phyloP scores from a whole-genome alignment of 2,888 invertebrate species.

The Mallateleia sp. region DNA sequence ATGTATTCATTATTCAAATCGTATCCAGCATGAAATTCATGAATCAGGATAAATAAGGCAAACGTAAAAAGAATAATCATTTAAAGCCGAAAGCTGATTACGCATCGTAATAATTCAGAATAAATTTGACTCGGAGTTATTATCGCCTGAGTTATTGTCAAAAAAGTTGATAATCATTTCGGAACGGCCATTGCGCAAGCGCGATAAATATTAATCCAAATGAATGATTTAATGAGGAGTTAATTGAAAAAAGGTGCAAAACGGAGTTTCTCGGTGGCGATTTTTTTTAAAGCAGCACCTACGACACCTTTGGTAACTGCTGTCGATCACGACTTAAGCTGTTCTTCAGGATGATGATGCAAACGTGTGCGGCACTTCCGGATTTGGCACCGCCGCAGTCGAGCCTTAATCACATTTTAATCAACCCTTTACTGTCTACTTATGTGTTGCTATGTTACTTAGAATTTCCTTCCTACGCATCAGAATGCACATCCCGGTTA shows the following conservation, averaged over 20 bases:
- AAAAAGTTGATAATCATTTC: constrained; percentile 13
- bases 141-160: constrained; percentile 37
- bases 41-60: constrained; percentile 60
- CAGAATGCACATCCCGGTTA: background rate
- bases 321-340: constrained; percentile 38
- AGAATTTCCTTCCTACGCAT: constrained; percentile 6
- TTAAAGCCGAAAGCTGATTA: constrained; percentile 1
- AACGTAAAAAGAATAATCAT: constrained; percentile 26
- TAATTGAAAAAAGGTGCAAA: constrained; percentile 45
- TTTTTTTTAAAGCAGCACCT: constrained; percentile 4
- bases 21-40: constrained; percentile 59
- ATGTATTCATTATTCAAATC: constrained; percentile 68
- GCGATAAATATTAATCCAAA: constrained; percentile 33
- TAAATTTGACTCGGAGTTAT: constrained; percentile 34
- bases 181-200: constrained; percentile 17
- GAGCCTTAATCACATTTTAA: constrained; percentile 52
- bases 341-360: constrained; percentile 15
- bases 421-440: constrained; percentile 43
- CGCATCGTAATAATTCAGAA: constrained; percentile 15
- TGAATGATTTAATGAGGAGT: constrained; percentile 34
- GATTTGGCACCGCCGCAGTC: constrained; percentile 32
- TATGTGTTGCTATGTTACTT: background rate
- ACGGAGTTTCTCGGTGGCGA: background rate
- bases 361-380: constrained; percentile 51
- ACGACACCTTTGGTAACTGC: constrained; percentile 41